These are phyloP conservation scores for Sylvia borin DNA, from an alignment of 2,797 vertebrate species.

Conservation along the genomic window DNA sequence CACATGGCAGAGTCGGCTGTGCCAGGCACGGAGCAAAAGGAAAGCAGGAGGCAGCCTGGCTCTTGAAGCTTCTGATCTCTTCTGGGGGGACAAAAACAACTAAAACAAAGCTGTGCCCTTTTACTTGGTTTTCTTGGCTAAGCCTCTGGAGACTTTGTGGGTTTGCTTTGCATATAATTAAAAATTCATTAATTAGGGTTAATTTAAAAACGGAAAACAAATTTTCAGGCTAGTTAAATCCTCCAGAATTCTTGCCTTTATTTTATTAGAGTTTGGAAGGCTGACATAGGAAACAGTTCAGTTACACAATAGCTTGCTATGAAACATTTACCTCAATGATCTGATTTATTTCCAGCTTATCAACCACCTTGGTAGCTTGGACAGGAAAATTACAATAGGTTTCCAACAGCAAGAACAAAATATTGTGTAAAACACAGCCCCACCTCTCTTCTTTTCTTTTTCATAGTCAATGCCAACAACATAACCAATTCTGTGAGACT, in stretches of 20 bases:
- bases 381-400: conserved; percentile 8
- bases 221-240: conserved; percentile 55
- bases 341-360: conserved; percentile 26
- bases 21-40: background rate
- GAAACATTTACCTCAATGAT: background rate
- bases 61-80: background rate
- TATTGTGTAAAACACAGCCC: background rate
- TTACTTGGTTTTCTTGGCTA: background rate
- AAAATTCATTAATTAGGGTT: conserved; percentile 55
- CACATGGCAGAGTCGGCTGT: background rate
- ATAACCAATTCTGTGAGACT: conserved; percentile 11
- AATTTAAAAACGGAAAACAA: conserved; percentile 34
- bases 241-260: background rate
- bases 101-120: background rate
- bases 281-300: conserved; percentile 14
- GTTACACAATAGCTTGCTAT: background rate
- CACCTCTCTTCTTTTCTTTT: background rate
- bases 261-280: conserved; percentile 15
- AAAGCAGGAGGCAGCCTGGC: background rate
- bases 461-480: background rate
- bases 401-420: conserved; percentile 23
- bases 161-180: conserved; percentile 28
- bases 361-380: conserved; percentile 3
- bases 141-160: conserved; percentile 20
- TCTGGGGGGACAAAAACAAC: background rate